Evolutionary conservation across 2,888 invertebrate species (phyloP).

Genomic region (Autographa gamma): DNA sequence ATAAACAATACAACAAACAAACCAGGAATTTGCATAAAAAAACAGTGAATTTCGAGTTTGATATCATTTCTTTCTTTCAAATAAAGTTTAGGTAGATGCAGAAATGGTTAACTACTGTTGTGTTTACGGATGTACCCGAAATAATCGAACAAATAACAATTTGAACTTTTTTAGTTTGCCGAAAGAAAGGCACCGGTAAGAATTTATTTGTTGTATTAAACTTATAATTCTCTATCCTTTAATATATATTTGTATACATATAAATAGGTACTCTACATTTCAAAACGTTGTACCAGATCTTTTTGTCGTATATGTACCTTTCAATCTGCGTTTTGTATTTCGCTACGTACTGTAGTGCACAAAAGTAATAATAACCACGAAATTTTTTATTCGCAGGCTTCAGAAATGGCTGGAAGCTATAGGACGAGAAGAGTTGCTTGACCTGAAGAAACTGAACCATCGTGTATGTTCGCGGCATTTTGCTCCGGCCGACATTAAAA

Average conservation of each 20-base stretch:
- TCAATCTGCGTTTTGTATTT: no score
- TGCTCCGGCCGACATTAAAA: constrained; percentile 70
- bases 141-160: constrained; percentile 77
- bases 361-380: neutral
- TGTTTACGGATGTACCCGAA: constrained; percentile 78
- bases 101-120: constrained; percentile 85
- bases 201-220: neutral
- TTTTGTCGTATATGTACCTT: neutral
- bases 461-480: constrained; percentile 83
- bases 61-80: neutral
- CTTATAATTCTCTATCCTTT: neutral
- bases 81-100: neutral
- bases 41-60: neutral
- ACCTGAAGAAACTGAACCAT: constrained; percentile 63
- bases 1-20: neutral
- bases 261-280: no score
- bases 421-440: constrained; percentile 73
- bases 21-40: neutral
- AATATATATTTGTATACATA: neutral
- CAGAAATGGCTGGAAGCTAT: constrained; percentile 77
- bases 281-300: no score
- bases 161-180: constrained; percentile 81
- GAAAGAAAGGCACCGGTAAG: constrained; percentile 76
- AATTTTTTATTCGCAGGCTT: constrained; percentile 64
- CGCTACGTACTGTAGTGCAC: no score